Evolutionary conservation across 2,888 invertebrate genomes (phyloP).

Genomic region (Opisthograptis luteolata): DNA sequence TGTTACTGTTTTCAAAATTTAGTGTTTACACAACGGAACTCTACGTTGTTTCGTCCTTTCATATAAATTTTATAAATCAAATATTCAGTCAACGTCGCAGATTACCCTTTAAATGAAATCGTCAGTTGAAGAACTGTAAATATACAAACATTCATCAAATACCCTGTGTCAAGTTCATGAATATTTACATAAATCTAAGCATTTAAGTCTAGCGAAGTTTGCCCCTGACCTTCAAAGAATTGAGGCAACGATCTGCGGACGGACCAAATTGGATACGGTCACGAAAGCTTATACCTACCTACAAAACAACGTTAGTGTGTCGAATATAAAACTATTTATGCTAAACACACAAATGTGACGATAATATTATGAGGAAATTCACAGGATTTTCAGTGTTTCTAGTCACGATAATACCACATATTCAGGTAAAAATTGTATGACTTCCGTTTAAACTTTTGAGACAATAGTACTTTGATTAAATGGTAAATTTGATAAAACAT

Average conservation of each 20-base stretch:
- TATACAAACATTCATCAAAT: slow-evolving; percentile 17
- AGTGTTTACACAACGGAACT: no score
- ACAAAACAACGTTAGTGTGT: slow-evolving; percentile 1
- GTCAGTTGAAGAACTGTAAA: slow-evolving; percentile 12
- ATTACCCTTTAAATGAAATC: slow-evolving; percentile 19
- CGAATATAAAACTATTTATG: slow-evolving; percentile 19
- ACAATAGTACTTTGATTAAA: no score
- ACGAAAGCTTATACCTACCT: slow-evolving; percentile 9
- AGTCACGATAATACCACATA: slow-evolving; percentile 6
- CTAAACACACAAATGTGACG: slow-evolving; percentile 14
- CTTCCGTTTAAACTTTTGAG: slow-evolving; percentile 1
- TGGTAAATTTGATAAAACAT: no score
- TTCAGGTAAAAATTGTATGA: slow-evolving; percentile 8
- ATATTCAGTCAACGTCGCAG: slow-evolving; percentile 16
- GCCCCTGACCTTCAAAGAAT: slow-evolving; percentile 11
- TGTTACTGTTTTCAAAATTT: no score
- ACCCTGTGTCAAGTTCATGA: slow-evolving; percentile 8
- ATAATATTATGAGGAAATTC: slow-evolving; percentile 13
- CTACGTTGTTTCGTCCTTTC: slow-evolving; percentile 3
- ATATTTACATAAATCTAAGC: slow-evolving; percentile 9
- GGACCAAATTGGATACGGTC: slow-evolving; percentile 14
- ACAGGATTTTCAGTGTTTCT: slow-evolving; percentile 3
- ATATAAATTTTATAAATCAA: slow-evolving; percentile 14
- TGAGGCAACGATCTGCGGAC: not conserved
- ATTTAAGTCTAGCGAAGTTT: not conserved